Evolutionary conservation across 2,797 vertebrate species (phyloP).

Genomic region (Anolis apletophallus): DNA sequence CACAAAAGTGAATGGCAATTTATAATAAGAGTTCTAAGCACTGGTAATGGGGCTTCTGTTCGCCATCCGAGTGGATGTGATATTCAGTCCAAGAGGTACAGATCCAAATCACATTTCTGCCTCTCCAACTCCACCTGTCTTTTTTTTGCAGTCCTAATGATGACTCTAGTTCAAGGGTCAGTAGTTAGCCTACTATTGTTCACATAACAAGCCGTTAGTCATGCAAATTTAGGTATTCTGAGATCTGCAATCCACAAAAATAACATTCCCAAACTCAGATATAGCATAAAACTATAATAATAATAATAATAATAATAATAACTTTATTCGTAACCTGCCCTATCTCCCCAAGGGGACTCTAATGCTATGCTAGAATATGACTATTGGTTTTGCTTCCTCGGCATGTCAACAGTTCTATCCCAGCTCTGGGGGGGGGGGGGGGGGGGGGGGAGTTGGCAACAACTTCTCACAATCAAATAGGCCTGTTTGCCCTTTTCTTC

Average conservation of each 20-base stretch:
- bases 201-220: too few relatives aligned
- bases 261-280: not conserved
- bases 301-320: too few relatives aligned
- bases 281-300: too few relatives aligned
- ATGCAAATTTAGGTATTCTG: not conserved
- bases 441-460: too few relatives aligned
- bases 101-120: not conserved
- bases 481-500: not conserved
- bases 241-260: not conserved
- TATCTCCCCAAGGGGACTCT: too few relatives aligned
- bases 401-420: too few relatives aligned
- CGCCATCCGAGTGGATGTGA: not conserved
- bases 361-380: too few relatives aligned
- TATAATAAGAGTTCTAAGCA: not conserved
- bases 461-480: not conserved
- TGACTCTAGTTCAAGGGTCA: not conserved
- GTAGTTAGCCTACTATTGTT: not conserved
- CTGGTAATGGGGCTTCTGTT: not conserved
- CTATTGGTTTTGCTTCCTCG: too few relatives aligned
- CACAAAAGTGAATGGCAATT: not conserved
- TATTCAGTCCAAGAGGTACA: not conserved
- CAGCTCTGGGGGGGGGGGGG: too few relatives aligned
- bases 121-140: not conserved
- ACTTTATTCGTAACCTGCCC: too few relatives aligned
- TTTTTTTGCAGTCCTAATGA: not conserved